Evolutionary conservation across 1,140 invertebrate species (phyloP).

Genomic region (Notospermus geniculatus): DNA sequence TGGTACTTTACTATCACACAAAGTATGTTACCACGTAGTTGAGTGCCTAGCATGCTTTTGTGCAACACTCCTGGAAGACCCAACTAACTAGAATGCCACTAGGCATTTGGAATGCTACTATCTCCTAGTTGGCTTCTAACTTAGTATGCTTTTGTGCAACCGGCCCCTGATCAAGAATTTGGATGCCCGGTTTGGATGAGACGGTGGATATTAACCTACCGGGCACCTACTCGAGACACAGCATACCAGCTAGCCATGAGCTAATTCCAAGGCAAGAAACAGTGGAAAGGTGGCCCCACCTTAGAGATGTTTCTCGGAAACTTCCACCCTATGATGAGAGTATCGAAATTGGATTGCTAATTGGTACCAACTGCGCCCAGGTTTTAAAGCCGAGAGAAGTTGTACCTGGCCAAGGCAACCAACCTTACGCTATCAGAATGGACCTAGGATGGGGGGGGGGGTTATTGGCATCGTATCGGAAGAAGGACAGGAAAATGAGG

Average conservation of each 20-base stretch:
- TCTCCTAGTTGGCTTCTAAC: too few species aligned
- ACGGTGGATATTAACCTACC: conserved; percentile 6
- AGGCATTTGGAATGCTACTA: too few species aligned
- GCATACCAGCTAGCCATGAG: conserved; percentile 23
- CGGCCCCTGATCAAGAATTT: too few species aligned
- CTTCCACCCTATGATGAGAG: not conserved
- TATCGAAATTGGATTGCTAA: conserved; percentile 20
- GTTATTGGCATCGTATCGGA: conserved; percentile 12
- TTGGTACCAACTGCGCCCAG: conserved; percentile 18
- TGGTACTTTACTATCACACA: too few species aligned
- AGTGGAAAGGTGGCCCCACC: conserved; percentile 13
- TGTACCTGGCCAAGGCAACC: conserved; percentile 6
- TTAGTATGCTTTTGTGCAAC: too few species aligned
- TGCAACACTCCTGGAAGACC: too few species aligned
- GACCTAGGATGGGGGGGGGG: conserved; percentile 21
- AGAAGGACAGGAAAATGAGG: not conserved
- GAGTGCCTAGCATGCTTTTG: too few species aligned
- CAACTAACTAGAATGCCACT: too few species aligned
- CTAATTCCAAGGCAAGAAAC: conserved; percentile 19
- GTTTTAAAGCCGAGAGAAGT: conserved; percentile 19
- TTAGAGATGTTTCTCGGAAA: conserved; percentile 4
- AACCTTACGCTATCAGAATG: conserved; percentile 17
- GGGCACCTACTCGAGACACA: conserved; percentile 11
- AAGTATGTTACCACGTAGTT: too few species aligned
- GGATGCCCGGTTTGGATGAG: conserved; percentile 8